Percentiles rank a stretch among this genome's conserved stretches.
phyloP scores from a whole-genome alignment of 2,797 vertebrate genomes.

The Streptopelia turtur region DNA sequence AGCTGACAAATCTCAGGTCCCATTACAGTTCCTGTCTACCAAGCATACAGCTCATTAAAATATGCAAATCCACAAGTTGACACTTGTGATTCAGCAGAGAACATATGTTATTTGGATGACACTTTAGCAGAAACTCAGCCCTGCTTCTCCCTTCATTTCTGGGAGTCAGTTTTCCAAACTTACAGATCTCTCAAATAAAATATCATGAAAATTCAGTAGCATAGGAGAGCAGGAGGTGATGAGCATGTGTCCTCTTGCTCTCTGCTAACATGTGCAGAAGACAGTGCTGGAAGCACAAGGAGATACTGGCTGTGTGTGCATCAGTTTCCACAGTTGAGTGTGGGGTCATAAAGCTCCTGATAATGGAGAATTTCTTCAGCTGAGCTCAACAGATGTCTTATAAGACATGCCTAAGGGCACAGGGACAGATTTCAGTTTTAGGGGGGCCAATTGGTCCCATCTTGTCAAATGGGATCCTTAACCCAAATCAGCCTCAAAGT shows the following conservation, averaged over 20 bases:
- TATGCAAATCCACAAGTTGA: conserved; percentile 43
- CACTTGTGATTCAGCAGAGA: conserved; percentile 22
- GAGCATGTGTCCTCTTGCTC: rapidly evolving
- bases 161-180: not conserved
- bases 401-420: not conserved
- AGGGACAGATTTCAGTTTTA: not conserved
- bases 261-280: not conserved
- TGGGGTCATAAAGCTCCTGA: not conserved
- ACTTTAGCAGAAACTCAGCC: conserved; percentile 1
- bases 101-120: not conserved
- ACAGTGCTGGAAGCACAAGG: not conserved
- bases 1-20: not conserved
- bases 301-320: not conserved
- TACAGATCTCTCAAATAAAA: not conserved
- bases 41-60: conserved; percentile 52
- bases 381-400: not conserved
- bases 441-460: not conserved
- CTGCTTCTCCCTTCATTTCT: not conserved
- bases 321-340: not conserved
- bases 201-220: not conserved
- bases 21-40: conserved; percentile 17
- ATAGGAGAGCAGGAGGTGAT: not conserved
- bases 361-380: not conserved
- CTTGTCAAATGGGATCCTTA: not conserved
- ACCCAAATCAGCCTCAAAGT: not conserved